A percentile compares a stretch with the other conserved stretches of the same genome.
Conservation (phyloP, 2,888 invertebrate species). For the Aleiodes testaceus region DNA sequence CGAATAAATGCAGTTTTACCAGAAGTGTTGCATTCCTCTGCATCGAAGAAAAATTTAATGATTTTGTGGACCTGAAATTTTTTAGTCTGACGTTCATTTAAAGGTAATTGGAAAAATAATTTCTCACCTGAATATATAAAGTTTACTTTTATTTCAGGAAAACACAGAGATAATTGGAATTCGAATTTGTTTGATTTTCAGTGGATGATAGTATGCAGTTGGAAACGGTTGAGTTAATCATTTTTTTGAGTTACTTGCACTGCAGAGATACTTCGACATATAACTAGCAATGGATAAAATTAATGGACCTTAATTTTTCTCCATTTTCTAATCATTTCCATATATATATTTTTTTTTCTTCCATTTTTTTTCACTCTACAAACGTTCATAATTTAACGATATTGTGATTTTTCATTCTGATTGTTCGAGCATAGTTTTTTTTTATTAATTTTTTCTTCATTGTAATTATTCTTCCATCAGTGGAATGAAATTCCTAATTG, state of each 20-base stretch:
- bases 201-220: constrained; percentile 25
- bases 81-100: not conserved
- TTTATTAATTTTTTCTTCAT: constrained; percentile 39
- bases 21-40: too few relatives aligned
- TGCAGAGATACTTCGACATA: constrained; percentile 29
- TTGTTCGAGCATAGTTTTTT: constrained; percentile 62
- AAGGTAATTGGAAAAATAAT: constrained; percentile 5
- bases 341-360: constrained; percentile 9
- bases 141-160: constrained; percentile 30
- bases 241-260: constrained; percentile 1
- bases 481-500: too few relatives aligned
- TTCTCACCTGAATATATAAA: constrained; percentile 22
- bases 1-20: too few relatives aligned
- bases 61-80: too few relatives aligned
- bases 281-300: not conserved
- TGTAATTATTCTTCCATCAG: too few relatives aligned
- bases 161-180: constrained; percentile 24
- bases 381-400: constrained; percentile 31
- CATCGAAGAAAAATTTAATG: too few relatives aligned
- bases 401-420: constrained; percentile 53
- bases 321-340: constrained; percentile 9
- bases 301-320: constrained; percentile 19
- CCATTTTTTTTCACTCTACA: constrained; percentile 28
- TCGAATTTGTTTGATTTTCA: constrained; percentile 21
- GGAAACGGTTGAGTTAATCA: constrained; percentile 18